Conservation (phyloP, 2,888 invertebrate species). For the Drosophila falleni region DNA sequence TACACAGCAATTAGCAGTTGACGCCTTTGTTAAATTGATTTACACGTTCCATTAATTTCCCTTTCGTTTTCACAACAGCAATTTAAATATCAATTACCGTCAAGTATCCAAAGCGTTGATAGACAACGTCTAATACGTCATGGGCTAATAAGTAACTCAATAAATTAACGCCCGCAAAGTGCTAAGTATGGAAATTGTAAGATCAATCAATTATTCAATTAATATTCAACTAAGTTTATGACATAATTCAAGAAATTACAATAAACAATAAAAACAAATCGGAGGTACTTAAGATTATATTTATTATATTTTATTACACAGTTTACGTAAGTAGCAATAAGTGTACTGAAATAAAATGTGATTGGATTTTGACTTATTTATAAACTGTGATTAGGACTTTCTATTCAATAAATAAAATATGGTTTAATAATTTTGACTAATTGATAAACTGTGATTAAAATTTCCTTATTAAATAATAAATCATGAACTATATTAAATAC, state of each 20-base stretch:
- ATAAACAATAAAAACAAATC: not conserved
- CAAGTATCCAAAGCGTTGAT: not conserved
- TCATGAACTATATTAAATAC: conserved; percentile 17
- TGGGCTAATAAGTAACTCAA: not conserved
- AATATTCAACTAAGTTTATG: not conserved
- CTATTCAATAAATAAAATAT: not conserved
- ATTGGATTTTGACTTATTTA: conserved; percentile 2
- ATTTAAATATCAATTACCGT: conserved; percentile 28
- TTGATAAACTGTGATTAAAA: conserved; percentile 11
- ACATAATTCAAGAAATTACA: not conserved
- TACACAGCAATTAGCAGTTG: conserved; percentile 19
- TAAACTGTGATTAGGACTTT: conserved; percentile 7
- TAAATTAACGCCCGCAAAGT: not conserved
- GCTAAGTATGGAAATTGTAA: not conserved
- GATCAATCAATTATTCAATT: not conserved
- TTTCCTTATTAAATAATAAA: conserved; percentile 13
- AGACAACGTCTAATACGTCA: not conserved
- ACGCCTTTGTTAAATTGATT: conserved; percentile 1
- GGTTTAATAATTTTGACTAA: conserved; percentile 1
- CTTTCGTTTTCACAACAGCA: conserved; percentile 7
- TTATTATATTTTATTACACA: conserved; percentile 24
- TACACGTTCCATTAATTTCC: conserved; percentile 13
- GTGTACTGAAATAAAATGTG: not conserved
- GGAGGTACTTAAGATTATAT: conserved; percentile 19
- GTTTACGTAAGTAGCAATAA: conserved; percentile 10